phyloP scores from a whole-genome alignment of 2,888 invertebrate genomes.

The Cheilosia soror region DNA sequence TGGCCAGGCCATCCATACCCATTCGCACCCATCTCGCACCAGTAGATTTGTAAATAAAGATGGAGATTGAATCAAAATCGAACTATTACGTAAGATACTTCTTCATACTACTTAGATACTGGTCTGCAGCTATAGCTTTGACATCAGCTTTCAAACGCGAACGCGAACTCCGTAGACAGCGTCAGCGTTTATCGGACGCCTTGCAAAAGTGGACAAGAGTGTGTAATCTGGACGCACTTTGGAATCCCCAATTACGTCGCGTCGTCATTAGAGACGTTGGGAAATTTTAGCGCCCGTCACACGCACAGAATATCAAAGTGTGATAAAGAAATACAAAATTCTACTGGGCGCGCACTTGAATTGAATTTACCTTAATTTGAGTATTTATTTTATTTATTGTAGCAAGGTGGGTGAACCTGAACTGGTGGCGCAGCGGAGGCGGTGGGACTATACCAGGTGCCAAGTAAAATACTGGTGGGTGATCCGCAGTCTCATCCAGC shows the following conservation, averaged over 20 bases:
- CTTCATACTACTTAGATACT: constrained; percentile 11
- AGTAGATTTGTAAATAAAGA: constrained; percentile 4
- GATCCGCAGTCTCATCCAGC: constrained; percentile 2
- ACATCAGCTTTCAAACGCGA: constrained; percentile 29
- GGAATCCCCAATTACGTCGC: constrained; percentile 34
- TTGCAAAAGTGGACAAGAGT: neutral
- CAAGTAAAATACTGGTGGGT: neutral
- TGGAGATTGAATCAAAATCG: constrained; percentile 52
- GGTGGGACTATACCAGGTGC: neutral
- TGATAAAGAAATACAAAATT: constrained; percentile 41
- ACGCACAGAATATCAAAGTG: constrained; percentile 32
- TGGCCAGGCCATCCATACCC: constrained; percentile 2
- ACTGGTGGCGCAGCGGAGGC: neutral
- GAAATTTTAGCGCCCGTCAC: constrained; percentile 27
- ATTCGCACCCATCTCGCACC: constrained; percentile 37
- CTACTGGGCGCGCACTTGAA: constrained; percentile 24
- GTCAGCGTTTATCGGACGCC: neutral
- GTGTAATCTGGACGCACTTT: constrained; percentile 25
- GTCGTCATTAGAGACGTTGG: constrained; percentile 17
- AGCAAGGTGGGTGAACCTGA: constrained; percentile 17
- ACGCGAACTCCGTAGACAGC: neutral
- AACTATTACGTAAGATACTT: constrained; percentile 53
- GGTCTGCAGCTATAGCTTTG: neutral
- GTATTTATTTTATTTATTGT: neutral
- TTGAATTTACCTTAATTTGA: constrained; percentile 33